phyloP scores from a whole-genome alignment of 2,113 vertebrate species.

The Aldabrachelys gigantea region DNA sequence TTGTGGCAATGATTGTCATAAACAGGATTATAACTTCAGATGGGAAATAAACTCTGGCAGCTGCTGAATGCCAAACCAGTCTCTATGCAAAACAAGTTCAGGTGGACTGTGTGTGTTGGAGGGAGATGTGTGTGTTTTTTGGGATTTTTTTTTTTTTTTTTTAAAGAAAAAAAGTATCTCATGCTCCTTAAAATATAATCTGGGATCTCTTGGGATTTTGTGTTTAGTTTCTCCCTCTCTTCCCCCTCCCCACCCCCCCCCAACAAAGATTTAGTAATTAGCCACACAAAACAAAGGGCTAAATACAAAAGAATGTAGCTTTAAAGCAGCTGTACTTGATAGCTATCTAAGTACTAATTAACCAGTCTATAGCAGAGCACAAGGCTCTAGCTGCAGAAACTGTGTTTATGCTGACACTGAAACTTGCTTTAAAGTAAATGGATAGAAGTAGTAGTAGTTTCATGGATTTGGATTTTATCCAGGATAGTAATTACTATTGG shows the following conservation, averaged over 20 bases:
- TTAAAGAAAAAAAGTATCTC: background rate
- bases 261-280: background rate
- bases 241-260: too few relatives aligned
- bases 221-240: background rate
- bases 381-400: background rate
- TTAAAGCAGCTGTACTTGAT: background rate
- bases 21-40: background rate
- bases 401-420: background rate
- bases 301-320: background rate
- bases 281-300: background rate
- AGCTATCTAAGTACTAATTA: background rate
- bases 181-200: background rate
- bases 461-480: background rate
- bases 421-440: background rate
- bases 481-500: slow-evolving; percentile 6
- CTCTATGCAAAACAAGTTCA: background rate
- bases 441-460: background rate
- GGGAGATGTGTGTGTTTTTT: background rate
- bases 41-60: background rate
- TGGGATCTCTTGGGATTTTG: background rate
- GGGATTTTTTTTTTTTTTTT: background rate
- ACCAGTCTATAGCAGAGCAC: background rate
- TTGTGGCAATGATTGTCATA: background rate
- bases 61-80: background rate
- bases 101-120: background rate